These are phyloP conservation scores for Thera obeliscata DNA, from an alignment of 2,888 invertebrate species.

Conservation along the genomic window DNA sequence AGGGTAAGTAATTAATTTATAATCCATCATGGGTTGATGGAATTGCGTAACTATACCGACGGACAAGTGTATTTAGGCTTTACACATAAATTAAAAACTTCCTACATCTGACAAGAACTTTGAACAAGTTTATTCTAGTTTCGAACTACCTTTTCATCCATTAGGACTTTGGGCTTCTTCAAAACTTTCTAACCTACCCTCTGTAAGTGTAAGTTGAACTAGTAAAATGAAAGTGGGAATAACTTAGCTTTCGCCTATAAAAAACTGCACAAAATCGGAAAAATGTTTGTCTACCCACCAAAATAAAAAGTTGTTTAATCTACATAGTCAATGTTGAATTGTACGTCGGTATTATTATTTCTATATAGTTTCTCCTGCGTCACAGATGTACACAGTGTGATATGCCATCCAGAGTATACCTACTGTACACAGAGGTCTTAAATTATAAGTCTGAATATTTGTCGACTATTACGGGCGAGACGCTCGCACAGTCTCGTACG, in stretches of 20 bases:
- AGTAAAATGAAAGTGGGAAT: constrained; percentile 9
- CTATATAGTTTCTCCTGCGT: constrained; percentile 53
- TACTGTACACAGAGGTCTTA: constrained; percentile 65
- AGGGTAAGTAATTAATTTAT: background rate
- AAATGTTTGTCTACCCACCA: background rate
- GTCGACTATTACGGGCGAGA: constrained; percentile 66
- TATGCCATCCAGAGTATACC: constrained; percentile 57
- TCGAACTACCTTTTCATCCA: constrained; percentile 27
- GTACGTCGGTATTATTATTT: constrained; percentile 50
- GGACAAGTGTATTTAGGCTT: constrained; percentile 21
- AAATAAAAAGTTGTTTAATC: background rate
- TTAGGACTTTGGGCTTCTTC: constrained; percentile 21
- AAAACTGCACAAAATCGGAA: background rate
- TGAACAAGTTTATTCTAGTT: constrained; percentile 26
- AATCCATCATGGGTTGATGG: background rate
- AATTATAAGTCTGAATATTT: constrained; percentile 80
- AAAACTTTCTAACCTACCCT: constrained; percentile 10
- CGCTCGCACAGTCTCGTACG: constrained; percentile 65
- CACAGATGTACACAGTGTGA: constrained; percentile 55
- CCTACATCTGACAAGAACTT: constrained; percentile 20
- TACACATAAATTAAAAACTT: constrained; percentile 26
- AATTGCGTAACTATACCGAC: background rate
- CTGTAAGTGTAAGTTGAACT: background rate
- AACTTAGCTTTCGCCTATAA: background rate
- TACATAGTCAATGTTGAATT: background rate